A percentile compares a stretch with the other conserved stretches of the same genome.
These are phyloP conservation scores for Mimas tiliae DNA, from an alignment of 2,888 invertebrate genomes.

Conservation along the genomic window DNA sequence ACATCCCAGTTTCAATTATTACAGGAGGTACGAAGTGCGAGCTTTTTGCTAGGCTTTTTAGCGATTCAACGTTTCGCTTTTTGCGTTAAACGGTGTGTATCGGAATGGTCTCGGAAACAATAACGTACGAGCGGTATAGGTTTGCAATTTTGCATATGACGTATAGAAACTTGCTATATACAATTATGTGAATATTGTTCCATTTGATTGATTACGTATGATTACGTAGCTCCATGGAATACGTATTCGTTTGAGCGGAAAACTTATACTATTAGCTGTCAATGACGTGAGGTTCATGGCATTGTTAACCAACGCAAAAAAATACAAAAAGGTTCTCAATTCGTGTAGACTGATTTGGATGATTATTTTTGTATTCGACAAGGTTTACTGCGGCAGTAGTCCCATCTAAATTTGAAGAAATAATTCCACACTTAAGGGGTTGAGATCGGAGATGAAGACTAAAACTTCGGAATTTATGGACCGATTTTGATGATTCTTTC, in stretches of 20 bases:
- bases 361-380: too few species aligned
- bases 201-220: conserved; percentile 17
- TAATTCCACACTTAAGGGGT: too few species aligned
- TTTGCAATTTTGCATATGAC: conserved; percentile 48
- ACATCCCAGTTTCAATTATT: conserved; percentile 58
- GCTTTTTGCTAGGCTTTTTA: conserved; percentile 51
- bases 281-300: background rate
- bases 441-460: too few species aligned
- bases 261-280: background rate
- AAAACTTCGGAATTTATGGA: too few species aligned
- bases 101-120: conserved; percentile 68
- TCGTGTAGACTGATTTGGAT: too few species aligned
- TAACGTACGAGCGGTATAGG: conserved; percentile 56
- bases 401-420: too few species aligned
- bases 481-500: too few species aligned
- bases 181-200: conserved; percentile 31
- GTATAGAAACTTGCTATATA: conserved; percentile 37
- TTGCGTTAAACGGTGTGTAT: conserved; percentile 68
- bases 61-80: conserved; percentile 51
- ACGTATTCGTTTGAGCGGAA: background rate
- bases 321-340: too few species aligned
- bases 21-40: conserved; percentile 48
- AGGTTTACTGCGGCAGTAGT: too few species aligned
- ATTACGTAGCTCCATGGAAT: conserved; percentile 1
- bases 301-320: too few species aligned